These are phyloP conservation scores for Sitophilus oryzae DNA, from an alignment of 1,140 invertebrate species.

Conservation along the genomic window DNA sequence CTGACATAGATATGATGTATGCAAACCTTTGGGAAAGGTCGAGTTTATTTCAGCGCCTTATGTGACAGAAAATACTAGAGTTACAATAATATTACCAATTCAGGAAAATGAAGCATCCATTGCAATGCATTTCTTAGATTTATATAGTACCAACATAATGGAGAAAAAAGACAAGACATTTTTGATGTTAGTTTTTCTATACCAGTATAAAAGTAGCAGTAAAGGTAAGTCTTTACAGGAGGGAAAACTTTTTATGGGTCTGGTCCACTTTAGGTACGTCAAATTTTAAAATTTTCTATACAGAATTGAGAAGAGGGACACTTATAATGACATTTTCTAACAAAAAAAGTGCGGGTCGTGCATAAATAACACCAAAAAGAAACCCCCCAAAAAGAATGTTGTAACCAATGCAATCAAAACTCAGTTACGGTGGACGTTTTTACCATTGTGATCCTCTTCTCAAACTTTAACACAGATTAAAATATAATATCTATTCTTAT, in stretches of 20 bases:
- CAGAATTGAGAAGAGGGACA: no score
- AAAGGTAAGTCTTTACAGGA: constrained; percentile 48
- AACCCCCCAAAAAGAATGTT: no score
- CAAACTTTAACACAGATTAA: no score
- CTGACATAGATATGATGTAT: constrained; percentile 55
- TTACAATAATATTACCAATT: constrained; percentile 69
- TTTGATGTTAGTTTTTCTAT: constrained; percentile 58
- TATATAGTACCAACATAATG: constrained; percentile 66
- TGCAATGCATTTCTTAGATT: constrained; percentile 59
- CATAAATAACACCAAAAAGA: no score
- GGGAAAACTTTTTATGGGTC: not conserved
- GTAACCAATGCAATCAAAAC: no score
- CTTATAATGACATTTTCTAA: no score
- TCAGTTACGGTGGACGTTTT: no score
- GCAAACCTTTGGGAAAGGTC: constrained; percentile 74
- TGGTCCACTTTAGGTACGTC: no score
- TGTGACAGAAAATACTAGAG: constrained; percentile 80
- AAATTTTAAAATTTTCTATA: no score
- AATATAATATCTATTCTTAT: no score
- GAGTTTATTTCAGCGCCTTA: constrained; percentile 84
- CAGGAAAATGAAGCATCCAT: constrained; percentile 48
- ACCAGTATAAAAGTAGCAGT: constrained; percentile 49
- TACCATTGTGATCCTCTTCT: no score
- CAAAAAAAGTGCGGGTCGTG: no score
- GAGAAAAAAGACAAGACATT: constrained; percentile 72